phyloP scores from a whole-genome alignment of 2,113 vertebrate species.

The Brienomyrus brachyistius region DNA sequence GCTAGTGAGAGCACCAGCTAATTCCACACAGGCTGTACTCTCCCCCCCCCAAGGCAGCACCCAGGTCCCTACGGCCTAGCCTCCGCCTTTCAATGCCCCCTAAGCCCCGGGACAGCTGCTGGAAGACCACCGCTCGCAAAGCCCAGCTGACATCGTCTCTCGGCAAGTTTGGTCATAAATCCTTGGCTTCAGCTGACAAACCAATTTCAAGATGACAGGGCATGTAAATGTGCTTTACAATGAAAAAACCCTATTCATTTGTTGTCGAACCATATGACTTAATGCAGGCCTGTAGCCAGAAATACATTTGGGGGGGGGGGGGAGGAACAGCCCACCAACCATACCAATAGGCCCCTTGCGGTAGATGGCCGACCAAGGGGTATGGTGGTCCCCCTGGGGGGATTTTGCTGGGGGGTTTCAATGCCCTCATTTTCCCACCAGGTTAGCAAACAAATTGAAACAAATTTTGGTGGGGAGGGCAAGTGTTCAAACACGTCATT shows the following conservation, averaged over 20 bases:
- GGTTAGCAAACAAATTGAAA: background rate
- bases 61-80: background rate
- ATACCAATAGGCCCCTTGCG: background rate
- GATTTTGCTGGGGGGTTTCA: background rate
- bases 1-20: background rate
- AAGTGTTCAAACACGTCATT: background rate
- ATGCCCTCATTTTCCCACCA: too few relatives aligned
- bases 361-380: background rate
- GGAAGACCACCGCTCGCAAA: background rate
- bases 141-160: background rate
- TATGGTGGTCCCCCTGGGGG: background rate
- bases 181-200: constrained; percentile 1
- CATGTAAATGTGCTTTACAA: constrained; percentile 13
- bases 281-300: background rate
- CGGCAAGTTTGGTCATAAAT: constrained; percentile 14
- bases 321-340: background rate
- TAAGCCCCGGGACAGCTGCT: constrained; percentile 11
- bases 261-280: constrained; percentile 25
- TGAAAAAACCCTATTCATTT: constrained; percentile 19
- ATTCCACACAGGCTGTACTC: background rate
- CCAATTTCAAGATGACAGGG: constrained; percentile 10
- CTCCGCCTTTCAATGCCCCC: background rate
- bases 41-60: background rate
- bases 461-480: background rate
- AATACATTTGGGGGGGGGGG: background rate